These are phyloP conservation scores for Gymnothorax javanicus DNA, from an alignment of 2,797 vertebrate genomes.

Conservation along the genomic window DNA sequence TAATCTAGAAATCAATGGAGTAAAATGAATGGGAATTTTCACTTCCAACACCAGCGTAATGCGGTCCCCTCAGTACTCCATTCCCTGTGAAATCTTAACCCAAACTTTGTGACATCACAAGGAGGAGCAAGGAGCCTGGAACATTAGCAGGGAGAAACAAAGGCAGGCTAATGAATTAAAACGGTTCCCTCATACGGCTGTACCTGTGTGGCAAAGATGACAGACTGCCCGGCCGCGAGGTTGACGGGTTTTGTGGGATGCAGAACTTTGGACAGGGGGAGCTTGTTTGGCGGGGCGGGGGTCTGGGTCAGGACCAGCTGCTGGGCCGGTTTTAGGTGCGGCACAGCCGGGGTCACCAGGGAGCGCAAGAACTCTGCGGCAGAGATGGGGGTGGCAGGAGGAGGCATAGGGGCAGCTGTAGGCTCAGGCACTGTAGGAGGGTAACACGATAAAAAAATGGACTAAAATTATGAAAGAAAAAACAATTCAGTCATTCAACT, in stretches of 20 bases:
- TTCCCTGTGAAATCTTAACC: background rate
- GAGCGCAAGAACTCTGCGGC: background rate
- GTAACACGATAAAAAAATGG: background rate
- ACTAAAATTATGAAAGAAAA: background rate
- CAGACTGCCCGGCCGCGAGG: slow-evolving; percentile 66
- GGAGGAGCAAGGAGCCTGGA: background rate
- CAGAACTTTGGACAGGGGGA: slow-evolving; percentile 74
- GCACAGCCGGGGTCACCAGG: slow-evolving; percentile 48
- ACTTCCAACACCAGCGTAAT: too few species aligned
- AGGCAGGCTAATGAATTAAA: background rate
- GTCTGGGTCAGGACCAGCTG: slow-evolving; percentile 72
- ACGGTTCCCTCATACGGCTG: slow-evolving; percentile 4
- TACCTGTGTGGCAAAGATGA: slow-evolving; percentile 80
- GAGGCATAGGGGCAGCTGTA: slow-evolving; percentile 27
- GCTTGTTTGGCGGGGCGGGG: slow-evolving; percentile 61
- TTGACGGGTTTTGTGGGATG: slow-evolving; percentile 66
- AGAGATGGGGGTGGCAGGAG: background rate
- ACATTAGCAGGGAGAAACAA: background rate
- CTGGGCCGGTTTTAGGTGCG: slow-evolving; percentile 60
- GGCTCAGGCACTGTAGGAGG: background rate
- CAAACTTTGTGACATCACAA: background rate
- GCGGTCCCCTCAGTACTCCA: too few species aligned
- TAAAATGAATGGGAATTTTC: too few species aligned
- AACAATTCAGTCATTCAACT: too few species aligned
- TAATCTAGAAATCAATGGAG: too few species aligned